Conservation (phyloP, 2,888 invertebrate genomes). For the Apoderus coryli region DNA sequence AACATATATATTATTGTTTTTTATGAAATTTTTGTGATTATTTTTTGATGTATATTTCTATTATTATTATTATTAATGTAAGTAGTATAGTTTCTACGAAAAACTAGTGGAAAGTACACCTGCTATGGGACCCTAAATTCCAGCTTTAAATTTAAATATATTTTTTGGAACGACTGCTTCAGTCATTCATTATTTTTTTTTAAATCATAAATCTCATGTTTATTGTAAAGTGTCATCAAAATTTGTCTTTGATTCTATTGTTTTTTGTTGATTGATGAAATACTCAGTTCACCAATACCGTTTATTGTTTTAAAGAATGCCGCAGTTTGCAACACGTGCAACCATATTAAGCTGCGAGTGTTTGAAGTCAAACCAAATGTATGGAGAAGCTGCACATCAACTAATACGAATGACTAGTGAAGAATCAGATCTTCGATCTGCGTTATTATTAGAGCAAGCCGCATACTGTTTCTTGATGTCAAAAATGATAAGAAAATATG, state of each 20-base stretch:
- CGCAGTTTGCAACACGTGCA: constrained; percentile 84
- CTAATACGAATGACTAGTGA: constrained; percentile 92
- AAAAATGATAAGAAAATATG: constrained; percentile 79
- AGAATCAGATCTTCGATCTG: constrained; percentile 92
- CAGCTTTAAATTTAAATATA: no score
- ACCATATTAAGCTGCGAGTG: constrained; percentile 82
- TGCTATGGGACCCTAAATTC: no score
- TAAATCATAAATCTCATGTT: no score
- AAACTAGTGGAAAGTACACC: no score
- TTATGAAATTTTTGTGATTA: constrained; percentile 1
- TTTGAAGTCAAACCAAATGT: constrained; percentile 60
- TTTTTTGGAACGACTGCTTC: no score
- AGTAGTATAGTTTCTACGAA: no score
- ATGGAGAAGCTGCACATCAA: constrained; percentile 89
- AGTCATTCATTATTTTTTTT: no score
- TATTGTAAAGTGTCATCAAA: no score
- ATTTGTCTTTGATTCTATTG: no score
- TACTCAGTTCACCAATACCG: no score
- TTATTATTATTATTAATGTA: constrained; percentile 2
- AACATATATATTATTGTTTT: no score
- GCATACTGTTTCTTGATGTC: constrained; percentile 75
- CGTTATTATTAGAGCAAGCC: constrained; percentile 87
- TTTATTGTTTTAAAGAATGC: constrained; percentile 64
- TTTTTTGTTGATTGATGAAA: no score
- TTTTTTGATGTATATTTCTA: neutral